Conservation (phyloP, 2,797 vertebrate species). For the Coracias cyanogaster region DNA sequence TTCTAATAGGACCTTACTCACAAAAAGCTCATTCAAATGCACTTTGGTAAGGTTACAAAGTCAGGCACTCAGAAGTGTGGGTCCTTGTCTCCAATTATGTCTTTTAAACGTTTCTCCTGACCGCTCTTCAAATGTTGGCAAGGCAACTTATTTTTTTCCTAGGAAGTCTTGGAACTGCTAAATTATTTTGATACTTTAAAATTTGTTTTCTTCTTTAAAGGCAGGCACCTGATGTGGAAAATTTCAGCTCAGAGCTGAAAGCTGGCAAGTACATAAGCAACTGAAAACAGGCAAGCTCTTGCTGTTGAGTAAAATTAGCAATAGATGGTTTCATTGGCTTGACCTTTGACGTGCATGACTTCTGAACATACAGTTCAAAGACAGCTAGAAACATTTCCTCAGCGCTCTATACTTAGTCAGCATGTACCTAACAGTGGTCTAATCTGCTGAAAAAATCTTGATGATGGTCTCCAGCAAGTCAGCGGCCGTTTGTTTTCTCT, state of each 20-base stretch:
- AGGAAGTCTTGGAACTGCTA: neutral
- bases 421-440: neutral
- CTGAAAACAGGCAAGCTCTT: neutral
- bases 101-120: neutral
- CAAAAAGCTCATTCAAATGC: neutral
- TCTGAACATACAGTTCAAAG: neutral
- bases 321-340: neutral
- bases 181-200: neutral
- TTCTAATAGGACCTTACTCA: neutral
- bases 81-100: neutral
- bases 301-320: neutral
- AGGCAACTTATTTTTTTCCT: neutral
- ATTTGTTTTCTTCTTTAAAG: neutral
- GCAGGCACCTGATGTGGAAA: neutral
- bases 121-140: neutral
- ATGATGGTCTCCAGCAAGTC: neutral
- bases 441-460: neutral
- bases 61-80: neutral
- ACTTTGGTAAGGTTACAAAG: neutral
- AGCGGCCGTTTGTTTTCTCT: neutral
- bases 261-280: neutral
- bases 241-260: neutral
- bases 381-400: neutral
- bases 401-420: neutral
- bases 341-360: neutral